phyloP scores from a whole-genome alignment of 2,888 invertebrate genomes.

The Leptura quadrifasciata region DNA sequence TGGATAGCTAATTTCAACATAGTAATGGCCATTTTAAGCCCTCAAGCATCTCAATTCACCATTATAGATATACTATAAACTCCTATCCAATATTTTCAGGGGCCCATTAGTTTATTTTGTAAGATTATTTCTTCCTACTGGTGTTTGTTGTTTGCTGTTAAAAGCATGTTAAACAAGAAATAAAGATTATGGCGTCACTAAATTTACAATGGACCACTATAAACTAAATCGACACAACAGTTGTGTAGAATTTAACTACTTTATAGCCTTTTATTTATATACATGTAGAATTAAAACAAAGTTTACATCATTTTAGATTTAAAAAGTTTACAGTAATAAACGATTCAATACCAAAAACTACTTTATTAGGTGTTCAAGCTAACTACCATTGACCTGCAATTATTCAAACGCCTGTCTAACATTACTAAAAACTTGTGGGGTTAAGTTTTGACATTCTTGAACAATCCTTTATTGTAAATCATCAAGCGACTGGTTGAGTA shows the following conservation, averaged over 20 bases:
- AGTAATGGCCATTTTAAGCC: slow-evolving; percentile 31
- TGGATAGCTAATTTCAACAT: slow-evolving; percentile 44
- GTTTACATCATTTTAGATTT: too few species aligned
- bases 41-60: slow-evolving; percentile 46
- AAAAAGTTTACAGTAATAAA: too few species aligned
- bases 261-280: neutral
- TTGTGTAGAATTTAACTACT: neutral
- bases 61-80: slow-evolving; percentile 37
- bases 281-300: too few species aligned
- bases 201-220: neutral
- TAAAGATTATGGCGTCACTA: neutral
- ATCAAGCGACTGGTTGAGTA: too few species aligned
- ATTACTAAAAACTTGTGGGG: too few species aligned
- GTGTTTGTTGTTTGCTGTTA: slow-evolving; percentile 3
- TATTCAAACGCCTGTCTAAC: too few species aligned
- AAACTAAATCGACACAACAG: neutral
- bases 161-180: slow-evolving; percentile 17
- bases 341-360: too few species aligned
- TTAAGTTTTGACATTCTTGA: too few species aligned
- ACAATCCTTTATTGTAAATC: too few species aligned
- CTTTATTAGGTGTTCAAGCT: too few species aligned
- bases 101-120: slow-evolving; percentile 43
- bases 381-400: too few species aligned
- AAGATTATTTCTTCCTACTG: slow-evolving; percentile 24
- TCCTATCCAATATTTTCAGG: slow-evolving; percentile 50